These are phyloP conservation scores for Eulimnadia texana DNA, from an alignment of 1,140 invertebrate genomes.

Conservation along the genomic window DNA sequence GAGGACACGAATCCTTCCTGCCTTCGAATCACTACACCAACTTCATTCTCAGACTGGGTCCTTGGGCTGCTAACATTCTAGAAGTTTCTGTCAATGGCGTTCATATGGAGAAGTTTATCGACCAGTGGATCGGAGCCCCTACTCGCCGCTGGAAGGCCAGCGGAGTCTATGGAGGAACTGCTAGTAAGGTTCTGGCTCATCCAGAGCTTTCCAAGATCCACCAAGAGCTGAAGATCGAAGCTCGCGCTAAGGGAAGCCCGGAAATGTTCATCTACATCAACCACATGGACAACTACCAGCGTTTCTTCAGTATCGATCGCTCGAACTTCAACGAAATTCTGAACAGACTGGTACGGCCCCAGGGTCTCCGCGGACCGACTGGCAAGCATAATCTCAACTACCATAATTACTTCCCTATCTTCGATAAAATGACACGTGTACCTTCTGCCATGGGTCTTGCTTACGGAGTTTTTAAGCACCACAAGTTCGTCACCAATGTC, in stretches of 20 bases:
- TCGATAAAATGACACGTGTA: slow-evolving; percentile 3
- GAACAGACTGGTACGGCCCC: neutral
- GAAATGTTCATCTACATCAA: slow-evolving; percentile 10
- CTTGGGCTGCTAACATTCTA: neutral
- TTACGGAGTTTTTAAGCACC: neutral
- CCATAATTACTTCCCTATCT: slow-evolving; percentile 6
- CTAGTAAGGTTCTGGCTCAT: neutral
- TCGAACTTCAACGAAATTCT: slow-evolving; percentile 1
- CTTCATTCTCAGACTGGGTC: neutral
- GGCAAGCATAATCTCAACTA: slow-evolving; percentile 6
- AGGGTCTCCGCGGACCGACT: neutral
- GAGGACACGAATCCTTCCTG: no score
- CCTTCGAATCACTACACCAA: slow-evolving; percentile 1
- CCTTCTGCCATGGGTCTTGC: slow-evolving; percentile 12
- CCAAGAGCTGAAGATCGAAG: slow-evolving; percentile 15
- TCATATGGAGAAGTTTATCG: slow-evolving; percentile 13
- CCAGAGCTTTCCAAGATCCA: slow-evolving; percentile 8
- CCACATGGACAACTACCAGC: slow-evolving; percentile 8
- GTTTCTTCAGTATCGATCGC: slow-evolving; percentile 9
- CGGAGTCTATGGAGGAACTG: neutral
- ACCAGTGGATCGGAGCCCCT: slow-evolving; percentile 3
- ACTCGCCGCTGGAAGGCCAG: neutral
- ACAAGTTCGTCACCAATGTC: neutral
- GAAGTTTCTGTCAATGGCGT: neutral
- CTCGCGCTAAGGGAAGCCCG: slow-evolving; percentile 10